A percentile compares a stretch with the other conserved stretches of the same genome.
Conservation (phyloP, 2,113 vertebrate species). For the Nycticebus coucang region DNA sequence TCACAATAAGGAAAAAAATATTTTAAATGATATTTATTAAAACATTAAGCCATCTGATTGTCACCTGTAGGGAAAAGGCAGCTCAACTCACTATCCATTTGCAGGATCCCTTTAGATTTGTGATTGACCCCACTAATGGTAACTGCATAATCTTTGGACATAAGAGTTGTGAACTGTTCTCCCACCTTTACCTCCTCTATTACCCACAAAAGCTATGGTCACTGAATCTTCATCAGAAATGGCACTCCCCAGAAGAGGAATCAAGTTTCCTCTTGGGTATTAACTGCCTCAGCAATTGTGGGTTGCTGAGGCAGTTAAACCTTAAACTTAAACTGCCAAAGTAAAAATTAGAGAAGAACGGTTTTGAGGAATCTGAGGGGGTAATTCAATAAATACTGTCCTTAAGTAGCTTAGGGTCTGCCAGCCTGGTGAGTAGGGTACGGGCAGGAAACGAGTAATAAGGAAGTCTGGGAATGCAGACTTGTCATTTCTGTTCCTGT, state of each 20-base stretch:
- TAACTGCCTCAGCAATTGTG: not conserved
- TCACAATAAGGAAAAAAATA: not conserved
- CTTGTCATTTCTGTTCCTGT: not conserved
- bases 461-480: not conserved
- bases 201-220: not conserved
- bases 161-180: not conserved
- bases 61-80: conserved; percentile 35
- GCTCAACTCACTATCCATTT: not conserved
- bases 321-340: conserved; percentile 46
- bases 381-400: not conserved
- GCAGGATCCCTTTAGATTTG: not conserved
- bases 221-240: conserved; percentile 1
- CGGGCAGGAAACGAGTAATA: not conserved
- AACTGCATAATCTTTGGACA: not conserved
- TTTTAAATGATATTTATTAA: conserved; percentile 41
- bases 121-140: not conserved
- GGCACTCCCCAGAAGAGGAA: not conserved
- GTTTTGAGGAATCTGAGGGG: conserved; percentile 11
- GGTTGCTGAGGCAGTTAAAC: too few species aligned
- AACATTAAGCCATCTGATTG: conserved; percentile 37
- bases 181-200: not conserved
- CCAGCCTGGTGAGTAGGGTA: not conserved
- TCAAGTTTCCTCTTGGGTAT: not conserved
- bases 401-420: not conserved
- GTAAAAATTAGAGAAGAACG: not conserved